phyloP scores from a whole-genome alignment of 2,113 vertebrate species.

The Aphelocoma coerulescens region DNA sequence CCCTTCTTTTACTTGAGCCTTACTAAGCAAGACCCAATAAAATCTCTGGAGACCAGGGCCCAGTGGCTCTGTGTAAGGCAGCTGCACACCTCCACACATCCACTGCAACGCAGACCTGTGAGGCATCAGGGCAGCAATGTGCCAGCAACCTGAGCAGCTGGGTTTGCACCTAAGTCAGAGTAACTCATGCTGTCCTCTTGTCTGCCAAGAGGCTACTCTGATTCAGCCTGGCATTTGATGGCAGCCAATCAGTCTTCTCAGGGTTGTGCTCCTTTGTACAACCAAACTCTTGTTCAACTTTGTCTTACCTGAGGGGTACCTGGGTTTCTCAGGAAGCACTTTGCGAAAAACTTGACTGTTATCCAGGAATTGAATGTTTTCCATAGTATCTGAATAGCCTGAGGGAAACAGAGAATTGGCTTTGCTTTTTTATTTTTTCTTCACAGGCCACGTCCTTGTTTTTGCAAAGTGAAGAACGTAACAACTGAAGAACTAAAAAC shows the following conservation, averaged over 20 bases:
- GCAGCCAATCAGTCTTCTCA: background rate
- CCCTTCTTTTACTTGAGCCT: background rate
- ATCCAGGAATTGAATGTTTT: background rate
- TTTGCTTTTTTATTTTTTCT: background rate
- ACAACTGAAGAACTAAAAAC: background rate
- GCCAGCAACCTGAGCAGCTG: accelerated
- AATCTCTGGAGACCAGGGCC: accelerated
- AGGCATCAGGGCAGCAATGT: accelerated
- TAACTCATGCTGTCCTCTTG: too few species aligned
- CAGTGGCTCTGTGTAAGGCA: too few species aligned
- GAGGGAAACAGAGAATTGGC: background rate
- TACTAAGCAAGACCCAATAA: background rate
- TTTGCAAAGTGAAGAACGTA: background rate
- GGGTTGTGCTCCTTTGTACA: background rate
- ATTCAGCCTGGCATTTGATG: background rate
- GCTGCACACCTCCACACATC: background rate
- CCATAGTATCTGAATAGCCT: background rate
- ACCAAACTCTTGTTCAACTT: background rate
- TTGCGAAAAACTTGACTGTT: background rate
- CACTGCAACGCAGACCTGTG: background rate
- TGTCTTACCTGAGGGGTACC: background rate
- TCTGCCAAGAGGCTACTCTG: background rate
- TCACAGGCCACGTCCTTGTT: background rate
- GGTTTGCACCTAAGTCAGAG: background rate
- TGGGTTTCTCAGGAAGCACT: background rate